Conservation (phyloP, 1,140 invertebrate genomes). For the Homalodisca vitripennis region DNA sequence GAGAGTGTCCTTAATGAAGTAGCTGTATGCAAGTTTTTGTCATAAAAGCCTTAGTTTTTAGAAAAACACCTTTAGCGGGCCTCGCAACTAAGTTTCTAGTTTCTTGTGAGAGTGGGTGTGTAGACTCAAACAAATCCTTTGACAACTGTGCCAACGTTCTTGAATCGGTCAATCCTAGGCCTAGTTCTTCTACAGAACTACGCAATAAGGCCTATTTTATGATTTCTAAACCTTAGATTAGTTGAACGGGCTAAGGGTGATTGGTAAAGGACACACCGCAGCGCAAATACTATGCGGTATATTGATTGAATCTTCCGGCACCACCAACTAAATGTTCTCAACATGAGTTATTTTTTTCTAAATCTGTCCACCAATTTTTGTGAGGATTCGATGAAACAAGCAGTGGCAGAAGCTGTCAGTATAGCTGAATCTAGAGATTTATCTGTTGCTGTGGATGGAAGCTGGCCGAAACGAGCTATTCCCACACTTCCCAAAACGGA, state of each 20-base stretch:
- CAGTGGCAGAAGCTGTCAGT: conserved; percentile 3
- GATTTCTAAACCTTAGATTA: conserved; percentile 21
- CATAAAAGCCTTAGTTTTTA: too few relatives aligned
- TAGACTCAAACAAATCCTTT: too few relatives aligned
- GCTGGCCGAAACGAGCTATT: too few relatives aligned
- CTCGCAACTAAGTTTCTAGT: too few relatives aligned
- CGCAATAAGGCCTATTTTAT: too few relatives aligned
- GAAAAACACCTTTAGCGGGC: too few relatives aligned
- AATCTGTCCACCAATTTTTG: background rate
- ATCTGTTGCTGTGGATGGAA: conserved; percentile 37
- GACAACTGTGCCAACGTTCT: too few relatives aligned
- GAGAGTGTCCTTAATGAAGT: too few relatives aligned
- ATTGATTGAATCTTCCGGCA: conserved; percentile 31
- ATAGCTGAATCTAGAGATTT: conserved; percentile 3
- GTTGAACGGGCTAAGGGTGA: conserved; percentile 7
- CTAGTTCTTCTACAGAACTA: too few relatives aligned
- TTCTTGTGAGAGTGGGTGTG: too few relatives aligned
- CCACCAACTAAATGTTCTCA: conserved; percentile 24
- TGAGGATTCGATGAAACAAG: background rate
- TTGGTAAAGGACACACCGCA: conserved; percentile 20
- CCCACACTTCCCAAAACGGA: conserved; percentile 35
- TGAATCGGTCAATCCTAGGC: too few relatives aligned
- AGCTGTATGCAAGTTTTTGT: too few relatives aligned
- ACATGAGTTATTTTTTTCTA: conserved; percentile 8
- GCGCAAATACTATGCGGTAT: conserved; percentile 26